Conservation (phyloP, 1,140 invertebrate species). For the Phthorimaea operculella region DNA sequence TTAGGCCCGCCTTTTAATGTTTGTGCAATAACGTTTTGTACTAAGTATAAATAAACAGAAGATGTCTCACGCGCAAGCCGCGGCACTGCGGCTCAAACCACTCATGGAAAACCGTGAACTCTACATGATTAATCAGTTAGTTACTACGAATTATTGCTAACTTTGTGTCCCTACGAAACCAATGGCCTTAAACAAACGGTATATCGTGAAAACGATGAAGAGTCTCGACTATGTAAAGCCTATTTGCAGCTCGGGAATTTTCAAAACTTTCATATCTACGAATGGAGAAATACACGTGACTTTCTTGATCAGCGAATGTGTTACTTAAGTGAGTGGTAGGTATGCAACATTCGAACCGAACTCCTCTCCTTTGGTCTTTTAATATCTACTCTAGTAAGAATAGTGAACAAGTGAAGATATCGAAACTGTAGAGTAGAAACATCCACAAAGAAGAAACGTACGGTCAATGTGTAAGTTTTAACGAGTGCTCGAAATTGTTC, state of each 20-base stretch:
- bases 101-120: constrained; percentile 21
- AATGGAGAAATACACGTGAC: not conserved
- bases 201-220: not conserved
- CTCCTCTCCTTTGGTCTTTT: constrained; percentile 57
- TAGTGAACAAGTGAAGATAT: constrained; percentile 57
- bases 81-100: constrained; percentile 9
- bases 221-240: constrained; percentile 4
- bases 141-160: constrained; percentile 55
- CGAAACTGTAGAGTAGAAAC: constrained; percentile 51
- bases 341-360: constrained; percentile 48
- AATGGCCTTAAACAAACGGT: constrained; percentile 11
- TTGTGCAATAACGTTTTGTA: too few relatives aligned
- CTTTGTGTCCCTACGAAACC: constrained; percentile 34
- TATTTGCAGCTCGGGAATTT: constrained; percentile 4
- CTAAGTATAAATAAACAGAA: too few relatives aligned
- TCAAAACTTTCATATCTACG: not conserved
- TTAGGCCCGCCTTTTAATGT: too few relatives aligned
- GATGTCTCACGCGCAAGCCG: not conserved
- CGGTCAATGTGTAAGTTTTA: constrained; percentile 66
- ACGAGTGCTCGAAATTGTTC: constrained; percentile 64
- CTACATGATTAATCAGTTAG: constrained; percentile 32
- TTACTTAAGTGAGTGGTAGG: not conserved
- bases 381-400: constrained; percentile 59
- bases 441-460: constrained; percentile 59
- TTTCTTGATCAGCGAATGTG: constrained; percentile 5